Percentiles rank a stretch among this genome's conserved stretches.
phyloP scores from a whole-genome alignment of 2,888 invertebrate genomes.

The Temnothorax unifasciatus region DNA sequence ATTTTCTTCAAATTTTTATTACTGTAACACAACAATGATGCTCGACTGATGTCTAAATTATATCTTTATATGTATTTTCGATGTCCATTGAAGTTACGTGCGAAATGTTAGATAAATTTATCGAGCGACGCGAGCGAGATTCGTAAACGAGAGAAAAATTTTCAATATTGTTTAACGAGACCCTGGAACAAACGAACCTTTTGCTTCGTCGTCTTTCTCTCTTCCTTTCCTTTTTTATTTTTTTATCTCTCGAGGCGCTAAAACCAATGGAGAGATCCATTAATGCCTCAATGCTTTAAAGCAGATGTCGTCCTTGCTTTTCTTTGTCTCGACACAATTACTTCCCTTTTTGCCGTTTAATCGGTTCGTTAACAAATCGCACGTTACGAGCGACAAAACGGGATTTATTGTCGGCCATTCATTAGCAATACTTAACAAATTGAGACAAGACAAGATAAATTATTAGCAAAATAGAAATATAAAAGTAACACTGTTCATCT shows the following conservation, averaged over 20 bases:
- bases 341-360: conserved; percentile 37
- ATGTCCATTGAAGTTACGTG: not conserved
- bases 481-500: not conserved
- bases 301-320: conserved; percentile 33
- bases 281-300: conserved; percentile 62
- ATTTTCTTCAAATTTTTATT: not conserved
- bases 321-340: not conserved
- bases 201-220: conserved; percentile 11
- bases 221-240: not conserved
- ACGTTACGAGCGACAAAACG: conserved; percentile 14
- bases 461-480: not conserved
- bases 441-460: not conserved
- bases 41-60: not conserved
- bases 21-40: not conserved
- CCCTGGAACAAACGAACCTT: conserved; percentile 18
- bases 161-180: conserved; percentile 52
- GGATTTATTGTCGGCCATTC: conserved; percentile 27
- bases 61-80: not conserved
- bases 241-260: conserved; percentile 25
- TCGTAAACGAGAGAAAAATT: conserved; percentile 7
- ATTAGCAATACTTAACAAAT: not conserved
- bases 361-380: conserved; percentile 69
- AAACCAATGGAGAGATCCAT: conserved; percentile 57
- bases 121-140: not conserved
- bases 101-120: not conserved